Conservation (phyloP, 2,113 vertebrate genomes). For the Antennarius striatus region DNA sequence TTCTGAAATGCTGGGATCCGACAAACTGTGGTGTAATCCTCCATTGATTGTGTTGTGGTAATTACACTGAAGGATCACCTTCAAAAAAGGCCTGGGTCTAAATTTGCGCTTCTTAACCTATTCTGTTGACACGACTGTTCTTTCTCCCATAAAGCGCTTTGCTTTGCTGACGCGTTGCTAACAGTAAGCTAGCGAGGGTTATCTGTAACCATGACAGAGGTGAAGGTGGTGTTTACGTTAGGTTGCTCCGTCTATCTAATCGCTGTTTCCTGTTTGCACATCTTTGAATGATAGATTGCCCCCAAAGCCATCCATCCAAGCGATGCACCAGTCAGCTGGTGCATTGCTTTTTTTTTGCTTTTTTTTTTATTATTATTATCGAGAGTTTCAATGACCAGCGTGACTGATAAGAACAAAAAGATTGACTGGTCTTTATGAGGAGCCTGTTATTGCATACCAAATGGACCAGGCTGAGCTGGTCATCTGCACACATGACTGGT, state of each 20-base stretch:
- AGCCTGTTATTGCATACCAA: slow-evolving; percentile 70
- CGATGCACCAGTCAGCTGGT: slow-evolving; percentile 6
- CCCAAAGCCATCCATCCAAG: slow-evolving; percentile 2
- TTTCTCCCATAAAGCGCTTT: slow-evolving; percentile 51
- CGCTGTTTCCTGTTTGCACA: slow-evolving; percentile 47
- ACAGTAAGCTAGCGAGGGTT: slow-evolving; percentile 41
- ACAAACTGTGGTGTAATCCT: slow-evolving; percentile 64
- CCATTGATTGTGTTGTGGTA: slow-evolving; percentile 54
- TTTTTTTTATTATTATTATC: slow-evolving; percentile 51
- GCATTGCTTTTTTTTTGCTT: slow-evolving; percentile 23
- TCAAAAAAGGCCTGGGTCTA: slow-evolving; percentile 49
- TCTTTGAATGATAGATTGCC: slow-evolving; percentile 52
- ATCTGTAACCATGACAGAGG: slow-evolving; percentile 44
- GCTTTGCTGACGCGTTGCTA: slow-evolving; percentile 63
- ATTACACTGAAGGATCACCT: slow-evolving; percentile 61
- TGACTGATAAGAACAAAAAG: slow-evolving; percentile 29
- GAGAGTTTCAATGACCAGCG: slow-evolving; percentile 45
- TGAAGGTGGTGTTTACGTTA: slow-evolving; percentile 15
- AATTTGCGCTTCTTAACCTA: slow-evolving; percentile 46
- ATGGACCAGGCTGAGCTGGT: slow-evolving; percentile 45
- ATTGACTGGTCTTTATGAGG: slow-evolving; percentile 60
- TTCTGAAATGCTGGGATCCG: slow-evolving; percentile 45
- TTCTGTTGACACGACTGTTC: slow-evolving; percentile 56
- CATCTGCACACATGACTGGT: slow-evolving; percentile 66
- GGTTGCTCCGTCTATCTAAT: slow-evolving; percentile 53